phyloP scores from a whole-genome alignment of 2,888 invertebrate genomes.

The Agriotes lineatus region DNA sequence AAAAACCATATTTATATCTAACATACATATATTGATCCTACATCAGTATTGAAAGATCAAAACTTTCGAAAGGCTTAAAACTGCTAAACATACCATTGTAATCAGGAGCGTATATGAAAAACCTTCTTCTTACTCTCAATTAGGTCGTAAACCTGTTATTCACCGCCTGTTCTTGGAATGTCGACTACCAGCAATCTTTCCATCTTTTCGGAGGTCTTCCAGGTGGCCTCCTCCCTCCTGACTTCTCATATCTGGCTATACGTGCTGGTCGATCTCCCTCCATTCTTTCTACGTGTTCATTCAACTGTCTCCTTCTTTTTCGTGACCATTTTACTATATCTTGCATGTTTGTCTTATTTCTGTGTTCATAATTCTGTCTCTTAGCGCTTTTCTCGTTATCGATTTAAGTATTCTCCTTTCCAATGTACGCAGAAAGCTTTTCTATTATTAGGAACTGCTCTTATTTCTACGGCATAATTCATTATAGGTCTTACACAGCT shows the following conservation, averaged over 20 bases:
- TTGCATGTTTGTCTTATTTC: not conserved
- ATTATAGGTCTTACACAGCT: not conserved
- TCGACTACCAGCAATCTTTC: not conserved
- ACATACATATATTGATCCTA: too few species aligned
- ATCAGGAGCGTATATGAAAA: too few species aligned
- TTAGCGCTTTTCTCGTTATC: not conserved
- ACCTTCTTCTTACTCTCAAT: too few species aligned
- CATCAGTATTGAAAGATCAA: too few species aligned
- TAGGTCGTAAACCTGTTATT: too few species aligned
- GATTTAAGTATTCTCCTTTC: not conserved
- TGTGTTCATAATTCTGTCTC: not conserved
- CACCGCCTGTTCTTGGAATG: too few species aligned
- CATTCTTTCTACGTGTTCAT: not conserved
- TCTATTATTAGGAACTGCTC: not conserved
- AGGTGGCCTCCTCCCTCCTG: not conserved
- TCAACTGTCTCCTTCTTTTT: not conserved
- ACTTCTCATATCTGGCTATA: not conserved
- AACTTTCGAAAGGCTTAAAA: too few species aligned
- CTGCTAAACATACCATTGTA: too few species aligned
- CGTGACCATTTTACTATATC: not conserved
- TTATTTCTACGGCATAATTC: not conserved
- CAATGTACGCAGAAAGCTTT: not conserved
- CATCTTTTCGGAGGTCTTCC: not conserved
- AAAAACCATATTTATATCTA: too few species aligned
- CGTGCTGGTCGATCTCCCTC: not conserved